Percentiles rank a stretch among this genome's conserved stretches.
Conservation (phyloP, 2,888 invertebrate genomes). For the Agrotis ipsilon region DNA sequence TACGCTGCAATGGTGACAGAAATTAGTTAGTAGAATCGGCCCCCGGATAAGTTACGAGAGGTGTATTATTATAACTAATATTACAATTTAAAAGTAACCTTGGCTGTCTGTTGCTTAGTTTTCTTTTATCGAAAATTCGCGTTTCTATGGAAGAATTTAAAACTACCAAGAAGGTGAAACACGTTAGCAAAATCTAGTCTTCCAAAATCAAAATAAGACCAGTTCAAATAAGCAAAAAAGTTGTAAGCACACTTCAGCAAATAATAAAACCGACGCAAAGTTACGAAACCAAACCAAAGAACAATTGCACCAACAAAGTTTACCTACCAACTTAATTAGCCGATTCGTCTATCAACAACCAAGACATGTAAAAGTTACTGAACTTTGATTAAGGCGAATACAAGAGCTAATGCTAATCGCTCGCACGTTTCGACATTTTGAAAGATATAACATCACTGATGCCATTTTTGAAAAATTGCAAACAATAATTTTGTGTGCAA, state of each 20-base stretch:
- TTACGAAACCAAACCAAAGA: conserved; percentile 7
- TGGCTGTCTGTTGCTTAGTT: not conserved
- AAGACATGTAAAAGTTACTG: conserved; percentile 50
- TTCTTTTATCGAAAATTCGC: not conserved
- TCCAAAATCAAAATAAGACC: not conserved
- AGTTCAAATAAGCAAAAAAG: not conserved
- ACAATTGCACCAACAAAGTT: conserved; percentile 23
- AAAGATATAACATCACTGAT: too few species aligned
- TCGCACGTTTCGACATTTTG: too few species aligned
- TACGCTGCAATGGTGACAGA: too few species aligned
- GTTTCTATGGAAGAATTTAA: not conserved
- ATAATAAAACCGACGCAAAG: conserved; percentile 2
- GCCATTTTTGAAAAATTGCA: too few species aligned
- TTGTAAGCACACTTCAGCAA: not conserved
- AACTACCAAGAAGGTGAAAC: too few species aligned
- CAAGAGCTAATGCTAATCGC: too few species aligned
- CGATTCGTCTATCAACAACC: conserved; percentile 39
- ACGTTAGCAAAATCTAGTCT: too few species aligned
- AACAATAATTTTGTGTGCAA: too few species aligned
- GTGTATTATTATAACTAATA: too few species aligned
- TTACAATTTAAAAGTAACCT: not conserved
- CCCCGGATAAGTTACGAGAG: too few species aligned
- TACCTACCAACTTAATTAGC: conserved; percentile 41
- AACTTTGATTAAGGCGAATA: conserved; percentile 62
- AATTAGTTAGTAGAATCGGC: too few species aligned